Conservation (phyloP, 2,888 invertebrate species). For the Pediacus dermestoides region DNA sequence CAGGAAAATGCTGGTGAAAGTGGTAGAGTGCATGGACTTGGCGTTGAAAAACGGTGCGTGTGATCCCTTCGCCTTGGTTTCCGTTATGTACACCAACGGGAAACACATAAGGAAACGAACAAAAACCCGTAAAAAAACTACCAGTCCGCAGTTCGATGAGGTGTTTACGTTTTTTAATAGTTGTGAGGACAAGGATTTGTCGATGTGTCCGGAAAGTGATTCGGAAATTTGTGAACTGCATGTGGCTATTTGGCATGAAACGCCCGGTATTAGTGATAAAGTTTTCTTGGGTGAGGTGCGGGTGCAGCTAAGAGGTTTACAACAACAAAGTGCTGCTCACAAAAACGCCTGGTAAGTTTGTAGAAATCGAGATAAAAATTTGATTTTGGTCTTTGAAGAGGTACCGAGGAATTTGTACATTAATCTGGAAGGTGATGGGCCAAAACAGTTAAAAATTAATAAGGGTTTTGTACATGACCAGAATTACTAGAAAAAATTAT, state of each 20-base stretch:
- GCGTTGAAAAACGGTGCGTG: slow-evolving; percentile 87
- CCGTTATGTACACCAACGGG: slow-evolving; percentile 73
- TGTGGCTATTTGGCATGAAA: slow-evolving; percentile 84
- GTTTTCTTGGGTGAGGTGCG: slow-evolving; percentile 87
- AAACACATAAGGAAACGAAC: slow-evolving; percentile 77
- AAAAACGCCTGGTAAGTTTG: slow-evolving; percentile 71
- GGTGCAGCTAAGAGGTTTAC: slow-evolving; percentile 69
- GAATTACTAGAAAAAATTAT: too few species aligned
- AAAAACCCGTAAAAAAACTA: slow-evolving; percentile 85
- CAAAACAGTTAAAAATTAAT: too few species aligned
- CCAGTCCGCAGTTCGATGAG: slow-evolving; percentile 86
- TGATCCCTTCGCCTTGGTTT: slow-evolving; percentile 82
- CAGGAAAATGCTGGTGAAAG: slow-evolving; percentile 57
- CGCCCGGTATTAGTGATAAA: slow-evolving; percentile 71
- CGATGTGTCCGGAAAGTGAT: slow-evolving; percentile 49
- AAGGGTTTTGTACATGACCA: too few species aligned
- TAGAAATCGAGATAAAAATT: slow-evolving; percentile 5
- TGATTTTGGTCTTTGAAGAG: too few species aligned
- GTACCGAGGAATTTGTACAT: too few species aligned
- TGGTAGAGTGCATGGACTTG: slow-evolving; percentile 82
- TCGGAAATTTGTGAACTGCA: slow-evolving; percentile 77
- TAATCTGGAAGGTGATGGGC: too few species aligned
- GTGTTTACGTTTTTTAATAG: slow-evolving; percentile 71
- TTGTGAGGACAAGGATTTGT: slow-evolving; percentile 45
- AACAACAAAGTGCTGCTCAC: slow-evolving; percentile 58